Conservation (phyloP, 2,797 vertebrate species). For the Leuciscus waleckii region DNA sequence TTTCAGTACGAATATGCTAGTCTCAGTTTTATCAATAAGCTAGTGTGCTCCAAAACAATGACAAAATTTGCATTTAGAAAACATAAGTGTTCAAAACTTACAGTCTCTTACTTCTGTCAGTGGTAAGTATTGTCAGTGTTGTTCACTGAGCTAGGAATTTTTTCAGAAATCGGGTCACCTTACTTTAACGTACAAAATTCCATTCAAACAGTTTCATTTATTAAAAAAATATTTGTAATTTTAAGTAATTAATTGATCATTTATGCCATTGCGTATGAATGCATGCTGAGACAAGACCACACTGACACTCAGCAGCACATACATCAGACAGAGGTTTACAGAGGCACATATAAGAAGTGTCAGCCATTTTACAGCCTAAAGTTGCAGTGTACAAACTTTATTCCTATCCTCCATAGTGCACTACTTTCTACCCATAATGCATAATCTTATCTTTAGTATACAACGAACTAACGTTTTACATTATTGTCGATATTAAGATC, state of each 20-base stretch:
- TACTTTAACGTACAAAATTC: background rate
- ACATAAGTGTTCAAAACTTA: too few species aligned
- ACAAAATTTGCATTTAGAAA: too few species aligned
- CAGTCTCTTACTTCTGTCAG: too few species aligned
- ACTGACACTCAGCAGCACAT: background rate
- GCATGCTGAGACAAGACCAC: background rate
- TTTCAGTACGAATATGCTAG: too few species aligned
- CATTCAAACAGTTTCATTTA: too few species aligned
- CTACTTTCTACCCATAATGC: background rate
- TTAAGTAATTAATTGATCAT: background rate
- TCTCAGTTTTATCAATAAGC: too few species aligned
- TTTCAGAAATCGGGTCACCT: background rate
- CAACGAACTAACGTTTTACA: background rate
- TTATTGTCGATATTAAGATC: background rate
- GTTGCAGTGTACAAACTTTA: background rate
- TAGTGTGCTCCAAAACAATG: too few species aligned
- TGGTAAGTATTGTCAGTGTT: background rate
- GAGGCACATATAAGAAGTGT: background rate
- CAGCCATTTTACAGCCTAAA: background rate
- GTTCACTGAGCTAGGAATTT: background rate
- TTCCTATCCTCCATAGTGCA: background rate
- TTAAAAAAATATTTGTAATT: background rate
- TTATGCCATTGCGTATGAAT: background rate
- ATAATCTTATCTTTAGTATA: background rate
- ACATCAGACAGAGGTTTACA: slow-evolving; percentile 4